These are phyloP conservation scores for Caenorhabditis brenneri DNA, from an alignment of 1,140 invertebrate species.

Conservation along the genomic window DNA sequence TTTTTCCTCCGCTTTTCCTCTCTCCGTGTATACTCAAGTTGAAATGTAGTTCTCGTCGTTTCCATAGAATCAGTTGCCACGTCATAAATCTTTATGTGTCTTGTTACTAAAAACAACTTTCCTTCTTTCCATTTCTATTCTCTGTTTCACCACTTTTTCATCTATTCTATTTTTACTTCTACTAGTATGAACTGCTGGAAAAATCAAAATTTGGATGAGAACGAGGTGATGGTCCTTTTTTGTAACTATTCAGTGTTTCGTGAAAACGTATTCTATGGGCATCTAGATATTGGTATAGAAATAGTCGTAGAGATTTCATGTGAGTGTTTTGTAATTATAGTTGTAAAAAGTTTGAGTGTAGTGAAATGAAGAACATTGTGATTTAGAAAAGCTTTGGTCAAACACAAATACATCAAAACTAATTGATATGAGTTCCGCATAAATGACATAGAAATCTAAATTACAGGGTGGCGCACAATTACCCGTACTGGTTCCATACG, in stretches of 20 bases:
- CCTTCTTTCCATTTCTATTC: background rate
- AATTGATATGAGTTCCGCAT: background rate
- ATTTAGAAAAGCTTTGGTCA: background rate
- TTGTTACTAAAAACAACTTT: background rate
- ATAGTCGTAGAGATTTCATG: no score
- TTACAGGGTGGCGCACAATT: no score
- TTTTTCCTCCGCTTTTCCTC: background rate
- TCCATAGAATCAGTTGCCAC: constrained; percentile 17
- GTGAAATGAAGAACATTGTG: background rate
- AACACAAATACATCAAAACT: background rate
- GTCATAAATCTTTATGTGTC: constrained; percentile 32
- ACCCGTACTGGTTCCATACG: no score
- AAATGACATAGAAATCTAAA: background rate
- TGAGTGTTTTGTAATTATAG: no score
- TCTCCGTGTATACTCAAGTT: background rate
- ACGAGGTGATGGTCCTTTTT: background rate
- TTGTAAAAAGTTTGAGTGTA: no score
- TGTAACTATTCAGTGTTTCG: background rate
- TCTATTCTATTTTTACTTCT: background rate
- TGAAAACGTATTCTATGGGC: no score
- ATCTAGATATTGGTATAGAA: no score
- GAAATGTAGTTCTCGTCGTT: background rate
- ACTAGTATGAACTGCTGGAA: background rate
- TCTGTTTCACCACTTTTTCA: background rate
- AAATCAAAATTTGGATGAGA: background rate